phyloP scores from a whole-genome alignment of 2,113 vertebrate species.

The Sciurus niger region DNA sequence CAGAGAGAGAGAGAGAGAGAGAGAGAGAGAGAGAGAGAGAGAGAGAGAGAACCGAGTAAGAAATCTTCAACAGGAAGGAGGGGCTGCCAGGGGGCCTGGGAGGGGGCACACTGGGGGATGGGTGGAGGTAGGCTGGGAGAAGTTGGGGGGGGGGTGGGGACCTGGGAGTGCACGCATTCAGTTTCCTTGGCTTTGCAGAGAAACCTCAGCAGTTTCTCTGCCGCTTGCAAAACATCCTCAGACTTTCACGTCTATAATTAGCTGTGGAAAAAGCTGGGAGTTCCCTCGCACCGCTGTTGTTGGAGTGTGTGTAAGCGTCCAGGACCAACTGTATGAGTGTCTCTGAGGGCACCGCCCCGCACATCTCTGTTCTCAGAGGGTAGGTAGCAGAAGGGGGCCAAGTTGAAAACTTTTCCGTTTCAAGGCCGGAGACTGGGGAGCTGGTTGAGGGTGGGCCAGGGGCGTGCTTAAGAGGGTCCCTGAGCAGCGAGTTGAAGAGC shows the following conservation, averaged over 20 bases:
- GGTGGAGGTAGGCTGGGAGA: not conserved
- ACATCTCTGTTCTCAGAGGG: constrained; percentile 3
- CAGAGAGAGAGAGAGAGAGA: constrained; percentile 31
- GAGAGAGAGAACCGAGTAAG: not conserved
- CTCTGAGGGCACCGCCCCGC: constrained; percentile 73
- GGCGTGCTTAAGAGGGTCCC: not conserved
- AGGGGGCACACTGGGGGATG: not conserved
- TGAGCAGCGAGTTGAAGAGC: not conserved
- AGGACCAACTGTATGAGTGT: constrained; percentile 83
- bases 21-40: not conserved
- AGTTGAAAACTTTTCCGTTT: constrained; percentile 69
- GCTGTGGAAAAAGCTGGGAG: constrained; percentile 84
- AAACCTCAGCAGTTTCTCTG: constrained; percentile 81
- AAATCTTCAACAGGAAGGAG: constrained; percentile 62
- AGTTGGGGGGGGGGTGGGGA: not conserved
- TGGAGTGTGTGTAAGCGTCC: constrained; percentile 60
- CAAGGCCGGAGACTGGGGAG: not conserved
- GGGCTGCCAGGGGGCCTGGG: not conserved
- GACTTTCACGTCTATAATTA: constrained; percentile 84
- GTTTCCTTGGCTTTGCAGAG: constrained; percentile 69
- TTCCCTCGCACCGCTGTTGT: constrained; percentile 76
- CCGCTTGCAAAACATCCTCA: constrained; percentile 78
- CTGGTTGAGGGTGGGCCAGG: not conserved
- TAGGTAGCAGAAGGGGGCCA: not conserved
- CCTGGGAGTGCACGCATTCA: not conserved